Conservation (phyloP, 2,888 invertebrate genomes). For the Spodoptera picta region DNA sequence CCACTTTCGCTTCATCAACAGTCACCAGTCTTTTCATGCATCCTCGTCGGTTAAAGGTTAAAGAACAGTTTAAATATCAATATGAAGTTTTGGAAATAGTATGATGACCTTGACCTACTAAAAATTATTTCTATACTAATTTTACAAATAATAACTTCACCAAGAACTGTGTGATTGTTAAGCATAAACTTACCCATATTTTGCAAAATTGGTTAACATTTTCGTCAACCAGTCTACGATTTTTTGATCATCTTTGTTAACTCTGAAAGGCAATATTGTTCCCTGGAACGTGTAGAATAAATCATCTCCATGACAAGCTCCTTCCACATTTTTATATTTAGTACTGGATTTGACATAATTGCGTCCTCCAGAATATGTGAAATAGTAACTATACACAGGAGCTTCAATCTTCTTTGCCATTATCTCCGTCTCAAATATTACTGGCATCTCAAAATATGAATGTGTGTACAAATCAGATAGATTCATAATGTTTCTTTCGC, state of each 20-base stretch:
- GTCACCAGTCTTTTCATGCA: no score
- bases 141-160: no score
- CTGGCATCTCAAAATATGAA: slow-evolving; percentile 76
- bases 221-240: slow-evolving; percentile 74
- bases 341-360: slow-evolving; percentile 71
- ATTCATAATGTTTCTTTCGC: slow-evolving; percentile 67
- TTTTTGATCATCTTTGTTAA: slow-evolving; percentile 65
- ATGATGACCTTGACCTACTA: not conserved
- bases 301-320: slow-evolving; percentile 80
- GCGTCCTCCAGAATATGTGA: slow-evolving; percentile 75
- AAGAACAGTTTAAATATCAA: no score
- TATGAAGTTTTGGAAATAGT: no score
- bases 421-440: slow-evolving; percentile 71
- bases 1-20: no score
- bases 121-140: not conserved
- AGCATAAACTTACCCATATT: slow-evolving; percentile 71
- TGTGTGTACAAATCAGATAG: slow-evolving; percentile 74
- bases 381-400: slow-evolving; percentile 75
- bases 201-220: slow-evolving; percentile 81
- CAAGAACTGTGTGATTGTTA: not conserved
- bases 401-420: slow-evolving; percentile 57
- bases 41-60: no score
- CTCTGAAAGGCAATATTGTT: slow-evolving; percentile 67
- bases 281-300: slow-evolving; percentile 75
- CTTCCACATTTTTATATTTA: slow-evolving; percentile 63